Evolutionary conservation across 2,888 invertebrate genomes (phyloP).

Genomic region (Metacarcinus magister): DNA sequence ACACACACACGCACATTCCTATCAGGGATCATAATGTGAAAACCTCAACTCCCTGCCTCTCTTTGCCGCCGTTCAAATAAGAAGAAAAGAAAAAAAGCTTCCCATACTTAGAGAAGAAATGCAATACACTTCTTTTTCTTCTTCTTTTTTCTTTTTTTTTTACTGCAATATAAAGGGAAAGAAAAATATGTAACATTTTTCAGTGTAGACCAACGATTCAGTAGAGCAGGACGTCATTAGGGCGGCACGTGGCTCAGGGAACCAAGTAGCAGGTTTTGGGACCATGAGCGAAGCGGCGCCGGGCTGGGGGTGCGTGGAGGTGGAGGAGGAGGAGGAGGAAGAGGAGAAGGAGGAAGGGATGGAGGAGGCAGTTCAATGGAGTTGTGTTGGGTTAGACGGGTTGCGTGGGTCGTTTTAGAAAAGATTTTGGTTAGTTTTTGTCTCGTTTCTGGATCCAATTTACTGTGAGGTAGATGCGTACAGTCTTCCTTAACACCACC

Average conservation of each 20-base stretch:
- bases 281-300: neutral
- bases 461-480: too few relatives aligned
- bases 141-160: too few relatives aligned
- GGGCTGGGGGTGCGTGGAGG: neutral
- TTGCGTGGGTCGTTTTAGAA: too few relatives aligned
- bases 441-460: too few relatives aligned
- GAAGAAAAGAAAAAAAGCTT: neutral
- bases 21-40: too few relatives aligned
- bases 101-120: neutral
- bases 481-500: too few relatives aligned
- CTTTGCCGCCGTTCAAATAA: neutral
- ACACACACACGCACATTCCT: too few relatives aligned
- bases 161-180: neutral
- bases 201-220: neutral
- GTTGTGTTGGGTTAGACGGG: too few relatives aligned
- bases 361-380: too few relatives aligned
- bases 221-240: neutral
- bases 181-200: slow-evolving; percentile 2
- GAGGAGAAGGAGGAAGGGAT: neutral
- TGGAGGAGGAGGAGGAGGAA: neutral
- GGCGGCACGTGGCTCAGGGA: neutral
- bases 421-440: too few relatives aligned
- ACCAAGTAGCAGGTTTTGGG: neutral
- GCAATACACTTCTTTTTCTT: too few relatives aligned
- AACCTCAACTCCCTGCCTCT: neutral